These are phyloP conservation scores for Scrobipalpa costella DNA, from an alignment of 2,888 invertebrate species.

Conservation along the genomic window DNA sequence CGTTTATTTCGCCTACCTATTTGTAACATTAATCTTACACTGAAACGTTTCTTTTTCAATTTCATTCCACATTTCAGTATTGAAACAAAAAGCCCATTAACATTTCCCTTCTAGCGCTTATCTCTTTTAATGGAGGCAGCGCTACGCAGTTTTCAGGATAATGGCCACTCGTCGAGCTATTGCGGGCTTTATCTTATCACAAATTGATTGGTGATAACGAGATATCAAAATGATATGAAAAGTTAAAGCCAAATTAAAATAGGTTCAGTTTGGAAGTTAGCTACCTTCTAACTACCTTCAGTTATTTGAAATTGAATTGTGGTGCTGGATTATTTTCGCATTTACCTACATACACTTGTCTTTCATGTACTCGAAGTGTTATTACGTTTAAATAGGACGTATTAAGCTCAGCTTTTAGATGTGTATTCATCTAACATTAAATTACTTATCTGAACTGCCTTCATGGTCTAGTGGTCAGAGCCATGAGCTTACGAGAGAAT, in stretches of 20 bases:
- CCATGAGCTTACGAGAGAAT: too few relatives aligned
- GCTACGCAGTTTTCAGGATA: neutral
- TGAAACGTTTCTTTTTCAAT: neutral
- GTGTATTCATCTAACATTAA: too few relatives aligned
- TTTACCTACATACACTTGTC: too few relatives aligned
- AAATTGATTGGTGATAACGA: neutral
- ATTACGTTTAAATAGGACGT: too few relatives aligned
- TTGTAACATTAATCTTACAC: neutral
- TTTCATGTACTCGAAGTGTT: too few relatives aligned
- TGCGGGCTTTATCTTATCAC: neutral
- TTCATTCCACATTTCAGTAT: neutral
- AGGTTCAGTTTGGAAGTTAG: too few relatives aligned
- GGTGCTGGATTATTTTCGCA: too few relatives aligned
- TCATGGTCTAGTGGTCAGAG: too few relatives aligned
- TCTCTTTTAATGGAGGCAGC: neutral
- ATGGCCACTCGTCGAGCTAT: neutral
- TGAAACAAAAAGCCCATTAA: constrained; percentile 5
- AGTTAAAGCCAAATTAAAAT: neutral
- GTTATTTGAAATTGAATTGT: too few relatives aligned
- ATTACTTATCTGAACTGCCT: too few relatives aligned
- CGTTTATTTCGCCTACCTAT: neutral
- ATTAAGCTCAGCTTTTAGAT: too few relatives aligned
- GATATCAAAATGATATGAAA: neutral
- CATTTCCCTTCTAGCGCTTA: neutral
- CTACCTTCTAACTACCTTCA: too few relatives aligned